Evolutionary conservation across 2,113 vertebrate species (phyloP).

Genomic region (Aphelocoma coerulescens): DNA sequence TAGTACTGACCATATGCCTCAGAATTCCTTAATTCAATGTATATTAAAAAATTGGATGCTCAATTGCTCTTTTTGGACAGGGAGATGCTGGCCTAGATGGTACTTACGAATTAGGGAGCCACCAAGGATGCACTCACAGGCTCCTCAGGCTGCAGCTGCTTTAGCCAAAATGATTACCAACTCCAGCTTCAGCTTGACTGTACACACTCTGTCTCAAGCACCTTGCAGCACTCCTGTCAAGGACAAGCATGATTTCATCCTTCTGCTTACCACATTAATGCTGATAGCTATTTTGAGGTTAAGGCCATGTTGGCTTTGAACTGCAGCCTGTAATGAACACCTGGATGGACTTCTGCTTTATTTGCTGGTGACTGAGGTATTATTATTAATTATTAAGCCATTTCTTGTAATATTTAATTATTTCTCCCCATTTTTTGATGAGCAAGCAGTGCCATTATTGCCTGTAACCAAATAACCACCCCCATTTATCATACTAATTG

Average conservation of each 20-base stretch:
- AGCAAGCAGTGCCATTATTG: constrained; percentile 61
- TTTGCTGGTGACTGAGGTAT: neutral
- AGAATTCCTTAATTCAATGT: neutral
- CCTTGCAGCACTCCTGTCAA: constrained; percentile 23
- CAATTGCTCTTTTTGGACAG: neutral
- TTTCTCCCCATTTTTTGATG: constrained; percentile 57
- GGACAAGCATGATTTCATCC: neutral
- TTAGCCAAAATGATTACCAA: neutral
- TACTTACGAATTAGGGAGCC: neutral
- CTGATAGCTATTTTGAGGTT: constrained; percentile 2
- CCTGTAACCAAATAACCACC: constrained; percentile 58
- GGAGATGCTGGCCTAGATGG: neutral
- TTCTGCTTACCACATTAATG: neutral
- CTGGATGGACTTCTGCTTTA: neutral
- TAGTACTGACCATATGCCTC: neutral
- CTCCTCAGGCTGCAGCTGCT: neutral
- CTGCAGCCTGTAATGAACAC: neutral
- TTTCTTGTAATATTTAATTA: constrained; percentile 50
- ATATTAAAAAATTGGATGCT: neutral
- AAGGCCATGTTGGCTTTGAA: neutral
- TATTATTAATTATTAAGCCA: constrained; percentile 43
- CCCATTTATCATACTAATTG: constrained; percentile 77
- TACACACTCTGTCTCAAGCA: neutral
- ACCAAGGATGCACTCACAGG: neutral
- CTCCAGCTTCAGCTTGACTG: neutral